Base-by-base conservation (phyloP, 2,888 invertebrate species). In the Andrena minutula region DNA sequence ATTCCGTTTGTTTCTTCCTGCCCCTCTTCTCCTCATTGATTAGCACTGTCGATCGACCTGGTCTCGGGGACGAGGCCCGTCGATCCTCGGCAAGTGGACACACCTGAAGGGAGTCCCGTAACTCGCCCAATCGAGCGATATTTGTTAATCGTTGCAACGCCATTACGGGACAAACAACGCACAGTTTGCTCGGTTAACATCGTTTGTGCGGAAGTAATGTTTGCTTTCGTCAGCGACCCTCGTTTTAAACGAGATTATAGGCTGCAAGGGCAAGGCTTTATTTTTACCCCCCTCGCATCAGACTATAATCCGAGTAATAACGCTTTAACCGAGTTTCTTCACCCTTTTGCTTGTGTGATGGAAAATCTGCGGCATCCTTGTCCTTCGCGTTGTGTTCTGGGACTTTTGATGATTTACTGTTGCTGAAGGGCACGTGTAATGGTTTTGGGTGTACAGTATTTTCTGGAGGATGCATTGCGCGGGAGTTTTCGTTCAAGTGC, bases 161-260 rank as follows among this genome's bases (percentile, higher is more conserved):
- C 69, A 74, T 81, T 81, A 81, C 64, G 64, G 35, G 58, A 12
- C 74, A 82, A 72, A 74, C 75, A 82, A 82, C 66, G 56, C 23
- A 32, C 23, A 32, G 82, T 81, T 81, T 82, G 75, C 72, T 64
- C 58, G 73, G 73, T 73, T 80, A 80, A 80, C 81, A 69, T 81
- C 74, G 74, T 81, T 80, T 80, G 74, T 75, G 82, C 81, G 75
- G 66, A 82, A 81, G 70, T 75, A 82, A 75, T 82, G 75, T 81
- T 82, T 81, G 65, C 82, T 81, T 81, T 82, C 75, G 75, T 53
- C 70, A 66, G 70, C 82, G 82, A 63, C 58, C 69, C 75, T 66
- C 41, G 47, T 61, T 61, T 71, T 53, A 66, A 75, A 56, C 70
- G 65, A 56, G 75, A 75, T 81, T 82, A 75, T 70, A 66, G 53